A percentile compares a stretch with the other conserved stretches of the same genome.
These are phyloP conservation scores for Brachionus sp. DNA, from an alignment of 1,140 invertebrate species.

Conservation along the genomic window DNA sequence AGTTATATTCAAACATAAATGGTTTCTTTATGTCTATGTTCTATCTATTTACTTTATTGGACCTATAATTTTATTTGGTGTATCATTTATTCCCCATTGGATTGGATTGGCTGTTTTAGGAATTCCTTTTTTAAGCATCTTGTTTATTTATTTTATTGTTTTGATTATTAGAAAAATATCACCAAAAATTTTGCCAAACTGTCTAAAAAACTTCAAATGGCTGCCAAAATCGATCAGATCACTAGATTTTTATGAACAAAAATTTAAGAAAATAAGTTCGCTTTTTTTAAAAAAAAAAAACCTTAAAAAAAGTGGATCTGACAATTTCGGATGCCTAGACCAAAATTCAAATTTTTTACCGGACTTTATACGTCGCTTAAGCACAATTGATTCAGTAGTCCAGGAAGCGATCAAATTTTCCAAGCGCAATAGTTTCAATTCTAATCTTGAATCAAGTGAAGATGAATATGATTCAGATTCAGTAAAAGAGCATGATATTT, in stretches of 20 bases:
- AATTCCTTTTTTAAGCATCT: not conserved
- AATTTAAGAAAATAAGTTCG: not conserved
- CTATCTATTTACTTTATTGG: constrained; percentile 62
- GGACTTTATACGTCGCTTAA: not conserved
- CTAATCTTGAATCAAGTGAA: constrained; percentile 1
- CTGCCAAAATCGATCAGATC: constrained; percentile 23
- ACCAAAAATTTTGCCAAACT: not conserved
- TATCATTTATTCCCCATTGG: constrained; percentile 51
- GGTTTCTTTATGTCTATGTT: constrained; percentile 65
- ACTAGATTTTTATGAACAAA: not conserved
- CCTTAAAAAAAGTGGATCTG: not conserved
- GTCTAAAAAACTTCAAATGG: not conserved
- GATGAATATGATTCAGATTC: not conserved
- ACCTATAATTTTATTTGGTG: constrained; percentile 61
- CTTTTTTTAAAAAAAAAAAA: not conserved
- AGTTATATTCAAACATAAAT: constrained; percentile 62
- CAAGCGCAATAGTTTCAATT: not conserved
- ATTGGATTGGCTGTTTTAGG: constrained; percentile 29
- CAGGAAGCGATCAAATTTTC: not conserved
- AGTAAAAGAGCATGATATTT: not conserved
- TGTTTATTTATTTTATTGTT: not conserved
- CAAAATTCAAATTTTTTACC: not conserved
- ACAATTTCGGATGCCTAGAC: not conserved
- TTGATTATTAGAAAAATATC: not conserved
- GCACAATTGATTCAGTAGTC: constrained; percentile 10